These are phyloP conservation scores for Mobula hypostoma DNA, from an alignment of 2,113 vertebrate genomes.

Conservation along the genomic window DNA sequence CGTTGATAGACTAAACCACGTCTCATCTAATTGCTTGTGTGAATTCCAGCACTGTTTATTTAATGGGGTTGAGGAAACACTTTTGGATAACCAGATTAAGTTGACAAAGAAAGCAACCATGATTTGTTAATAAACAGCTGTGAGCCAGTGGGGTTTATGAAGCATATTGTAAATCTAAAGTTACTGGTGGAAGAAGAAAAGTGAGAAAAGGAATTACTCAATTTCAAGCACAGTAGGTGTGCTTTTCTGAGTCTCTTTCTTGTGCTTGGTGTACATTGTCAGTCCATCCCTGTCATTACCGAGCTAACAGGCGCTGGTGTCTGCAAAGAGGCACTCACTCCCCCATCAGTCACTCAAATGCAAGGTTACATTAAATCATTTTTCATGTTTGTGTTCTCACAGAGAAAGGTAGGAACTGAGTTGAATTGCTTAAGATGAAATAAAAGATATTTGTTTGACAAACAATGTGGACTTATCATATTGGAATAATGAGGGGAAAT, in stretches of 20 bases:
- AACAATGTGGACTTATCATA: neutral
- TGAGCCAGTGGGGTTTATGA: neutral
- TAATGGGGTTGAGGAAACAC: neutral
- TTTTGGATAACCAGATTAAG: neutral
- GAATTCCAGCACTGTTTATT: neutral
- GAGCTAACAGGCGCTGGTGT: neutral
- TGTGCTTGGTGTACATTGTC: neutral
- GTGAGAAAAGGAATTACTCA: neutral
- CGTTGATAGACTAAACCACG: neutral
- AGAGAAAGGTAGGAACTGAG: neutral
- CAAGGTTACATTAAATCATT: neutral
- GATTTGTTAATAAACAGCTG: neutral
- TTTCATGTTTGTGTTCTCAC: neutral
- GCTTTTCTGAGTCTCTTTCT: neutral
- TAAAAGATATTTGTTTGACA: conserved; percentile 21
- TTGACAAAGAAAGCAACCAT: neutral
- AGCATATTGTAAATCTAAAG: neutral
- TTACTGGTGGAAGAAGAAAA: neutral
- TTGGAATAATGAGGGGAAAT: neutral
- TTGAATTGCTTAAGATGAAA: neutral
- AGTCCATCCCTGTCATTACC: neutral
- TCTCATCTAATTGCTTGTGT: neutral
- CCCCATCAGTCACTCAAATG: neutral
- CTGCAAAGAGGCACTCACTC: neutral
- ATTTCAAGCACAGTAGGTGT: neutral